Conservation (phyloP, 2,113 vertebrate genomes). For the Neotoma lepida region DNA sequence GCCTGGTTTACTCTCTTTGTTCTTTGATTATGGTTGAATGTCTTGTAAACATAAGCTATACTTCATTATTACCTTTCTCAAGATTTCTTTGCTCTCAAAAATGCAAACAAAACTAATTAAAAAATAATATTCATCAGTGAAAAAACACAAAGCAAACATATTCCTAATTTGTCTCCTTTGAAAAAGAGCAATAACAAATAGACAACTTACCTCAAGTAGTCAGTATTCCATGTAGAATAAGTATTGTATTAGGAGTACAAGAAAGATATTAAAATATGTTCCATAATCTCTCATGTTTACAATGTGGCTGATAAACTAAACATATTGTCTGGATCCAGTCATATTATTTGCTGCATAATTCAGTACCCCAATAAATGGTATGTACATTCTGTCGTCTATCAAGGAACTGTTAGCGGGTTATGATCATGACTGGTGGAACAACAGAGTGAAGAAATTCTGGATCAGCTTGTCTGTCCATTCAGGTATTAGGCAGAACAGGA, state of each 20-base stretch:
- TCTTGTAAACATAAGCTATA: constrained; percentile 32
- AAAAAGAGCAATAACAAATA: constrained; percentile 36
- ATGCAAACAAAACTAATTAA: constrained; percentile 38
- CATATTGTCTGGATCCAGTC: neutral
- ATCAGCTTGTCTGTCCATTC: neutral
- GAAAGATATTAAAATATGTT: neutral
- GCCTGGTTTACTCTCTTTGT: neutral
- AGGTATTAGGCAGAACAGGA: neutral
- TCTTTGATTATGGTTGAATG: constrained; percentile 12
- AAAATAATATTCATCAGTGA: constrained; percentile 13
- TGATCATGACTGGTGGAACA: neutral
- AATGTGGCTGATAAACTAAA: neutral
- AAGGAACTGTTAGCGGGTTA: neutral
- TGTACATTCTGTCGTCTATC: neutral
- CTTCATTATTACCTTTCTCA: constrained; percentile 7
- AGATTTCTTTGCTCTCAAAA: constrained; percentile 30
- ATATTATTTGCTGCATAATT: constrained; percentile 43
- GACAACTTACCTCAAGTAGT: constrained; percentile 18
- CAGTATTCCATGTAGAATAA: neutral
- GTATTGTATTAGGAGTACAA: neutral
- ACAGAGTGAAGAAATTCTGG: neutral
- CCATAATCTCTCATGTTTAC: constrained; percentile 20
- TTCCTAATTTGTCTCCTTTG: neutral
- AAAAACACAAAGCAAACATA: neutral
- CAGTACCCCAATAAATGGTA: neutral